phyloP scores from a whole-genome alignment of 1,140 invertebrate species.

The Goniozus legneri region DNA sequence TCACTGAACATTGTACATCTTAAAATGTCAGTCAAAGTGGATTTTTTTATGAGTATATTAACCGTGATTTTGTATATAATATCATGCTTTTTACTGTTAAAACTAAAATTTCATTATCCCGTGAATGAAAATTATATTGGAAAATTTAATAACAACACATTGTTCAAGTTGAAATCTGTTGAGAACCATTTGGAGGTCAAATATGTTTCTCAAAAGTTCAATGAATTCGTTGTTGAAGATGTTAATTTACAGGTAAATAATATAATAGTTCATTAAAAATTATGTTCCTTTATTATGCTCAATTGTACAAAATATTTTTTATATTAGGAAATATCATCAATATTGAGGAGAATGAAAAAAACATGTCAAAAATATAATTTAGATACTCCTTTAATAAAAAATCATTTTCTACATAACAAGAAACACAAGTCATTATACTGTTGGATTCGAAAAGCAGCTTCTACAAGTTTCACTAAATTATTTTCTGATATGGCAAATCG shows the following conservation, averaged over 20 bases:
- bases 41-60: constrained; percentile 19
- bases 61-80: constrained; percentile 13
- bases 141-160: not conserved
- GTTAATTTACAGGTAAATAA: constrained; percentile 21
- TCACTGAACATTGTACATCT: too few species aligned
- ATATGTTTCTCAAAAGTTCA: too few species aligned
- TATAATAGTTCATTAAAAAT: constrained; percentile 11
- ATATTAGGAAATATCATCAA: constrained; percentile 18
- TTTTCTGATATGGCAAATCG: constrained; percentile 40
- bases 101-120: constrained; percentile 3
- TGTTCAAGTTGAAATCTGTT: not conserved
- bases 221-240: constrained; percentile 11
- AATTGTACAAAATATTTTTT: too few species aligned
- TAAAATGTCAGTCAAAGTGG: constrained; percentile 20
- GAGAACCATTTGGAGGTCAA: too few species aligned
- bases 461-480: constrained; percentile 48
- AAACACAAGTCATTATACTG: constrained; percentile 43
- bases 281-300: too few species aligned
- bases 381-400: constrained; percentile 28
- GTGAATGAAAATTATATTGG: not conserved
- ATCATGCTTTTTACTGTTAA: constrained; percentile 13
- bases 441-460: constrained; percentile 51
- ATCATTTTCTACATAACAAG: constrained; percentile 42
- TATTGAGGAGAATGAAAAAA: constrained; percentile 24
- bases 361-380: constrained; percentile 42